phyloP scores from a whole-genome alignment of 1,140 invertebrate genomes.

The Drosophila albomicans region DNA sequence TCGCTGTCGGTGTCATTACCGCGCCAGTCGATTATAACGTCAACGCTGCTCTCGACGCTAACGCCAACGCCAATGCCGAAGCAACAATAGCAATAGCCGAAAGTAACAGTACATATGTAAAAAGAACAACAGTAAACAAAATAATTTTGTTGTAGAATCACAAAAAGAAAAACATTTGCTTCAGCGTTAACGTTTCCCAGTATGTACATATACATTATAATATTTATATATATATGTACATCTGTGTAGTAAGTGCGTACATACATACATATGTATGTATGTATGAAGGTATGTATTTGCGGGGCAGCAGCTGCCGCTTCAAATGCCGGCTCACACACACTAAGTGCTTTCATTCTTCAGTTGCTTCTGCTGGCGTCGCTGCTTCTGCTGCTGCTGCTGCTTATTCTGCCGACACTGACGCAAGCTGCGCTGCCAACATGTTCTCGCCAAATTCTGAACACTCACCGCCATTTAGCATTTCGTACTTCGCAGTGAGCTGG shows the following conservation, averaged over 20 bases:
- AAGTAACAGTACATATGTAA: constrained; percentile 33
- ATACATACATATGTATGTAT: constrained; percentile 3
- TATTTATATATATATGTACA: too few relatives aligned
- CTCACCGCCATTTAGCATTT: constrained; percentile 61
- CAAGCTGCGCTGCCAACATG: constrained; percentile 48
- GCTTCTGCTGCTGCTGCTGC: neutral
- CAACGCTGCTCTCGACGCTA: constrained; percentile 17
- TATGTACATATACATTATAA: neutral
- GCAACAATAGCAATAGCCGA: constrained; percentile 60
- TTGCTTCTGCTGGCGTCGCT: constrained; percentile 30
- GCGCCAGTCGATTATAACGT: neutral
- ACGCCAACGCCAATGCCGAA: constrained; percentile 39
- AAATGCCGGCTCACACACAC: constrained; percentile 65
- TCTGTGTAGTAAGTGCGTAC: neutral
- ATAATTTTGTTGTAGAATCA: constrained; percentile 18
- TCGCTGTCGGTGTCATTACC: constrained; percentile 13
- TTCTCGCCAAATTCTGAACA: constrained; percentile 69
- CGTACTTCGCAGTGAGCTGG: constrained; percentile 75
- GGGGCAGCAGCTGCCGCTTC: constrained; percentile 50
- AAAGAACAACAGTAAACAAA: constrained; percentile 23
- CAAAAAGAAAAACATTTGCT: constrained; percentile 23
- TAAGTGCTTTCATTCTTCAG: constrained; percentile 47
- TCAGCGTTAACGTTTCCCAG: constrained; percentile 11
- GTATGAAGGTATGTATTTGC: constrained; percentile 18
- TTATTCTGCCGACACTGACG: constrained; percentile 33